Conservation (phyloP, 2,113 vertebrate species). For the Hemichromis elongatus region DNA sequence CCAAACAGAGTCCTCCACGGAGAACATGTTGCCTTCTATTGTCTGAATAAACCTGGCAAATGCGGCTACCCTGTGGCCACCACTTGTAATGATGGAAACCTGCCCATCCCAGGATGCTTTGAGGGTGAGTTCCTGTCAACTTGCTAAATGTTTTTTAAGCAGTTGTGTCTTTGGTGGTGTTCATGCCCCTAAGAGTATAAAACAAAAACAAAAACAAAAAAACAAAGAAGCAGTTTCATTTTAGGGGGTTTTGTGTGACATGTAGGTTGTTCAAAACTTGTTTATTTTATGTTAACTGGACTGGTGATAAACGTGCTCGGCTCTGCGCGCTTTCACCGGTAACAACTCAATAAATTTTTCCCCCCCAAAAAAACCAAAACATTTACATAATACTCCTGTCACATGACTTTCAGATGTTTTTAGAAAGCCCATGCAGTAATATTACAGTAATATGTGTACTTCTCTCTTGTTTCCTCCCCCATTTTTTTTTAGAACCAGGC, state of each 20-base stretch:
- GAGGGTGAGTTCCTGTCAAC: slow-evolving; percentile 64
- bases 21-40: slow-evolving; percentile 81
- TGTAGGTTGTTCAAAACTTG: neutral
- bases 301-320: neutral
- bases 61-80: slow-evolving; percentile 80
- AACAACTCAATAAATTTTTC: neutral
- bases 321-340: neutral
- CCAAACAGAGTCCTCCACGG: slow-evolving; percentile 78
- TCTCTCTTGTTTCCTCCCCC: neutral
- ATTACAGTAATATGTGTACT: neutral
- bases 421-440: neutral
- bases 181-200: neutral
- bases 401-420: neutral
- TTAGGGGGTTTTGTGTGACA: neutral
- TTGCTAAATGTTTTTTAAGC: neutral
- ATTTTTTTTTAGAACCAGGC: slow-evolving; percentile 48
- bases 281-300: neutral
- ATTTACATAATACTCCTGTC: neutral
- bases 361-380: neutral
- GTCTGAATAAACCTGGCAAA: slow-evolving; percentile 77
- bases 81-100: slow-evolving; percentile 76
- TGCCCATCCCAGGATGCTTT: slow-evolving; percentile 81
- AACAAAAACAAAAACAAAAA: rapidly evolving
- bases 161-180: neutral
- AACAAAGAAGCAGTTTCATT: neutral